phyloP scores from a whole-genome alignment of 2,888 invertebrate genomes.

The Graphium colonna region DNA sequence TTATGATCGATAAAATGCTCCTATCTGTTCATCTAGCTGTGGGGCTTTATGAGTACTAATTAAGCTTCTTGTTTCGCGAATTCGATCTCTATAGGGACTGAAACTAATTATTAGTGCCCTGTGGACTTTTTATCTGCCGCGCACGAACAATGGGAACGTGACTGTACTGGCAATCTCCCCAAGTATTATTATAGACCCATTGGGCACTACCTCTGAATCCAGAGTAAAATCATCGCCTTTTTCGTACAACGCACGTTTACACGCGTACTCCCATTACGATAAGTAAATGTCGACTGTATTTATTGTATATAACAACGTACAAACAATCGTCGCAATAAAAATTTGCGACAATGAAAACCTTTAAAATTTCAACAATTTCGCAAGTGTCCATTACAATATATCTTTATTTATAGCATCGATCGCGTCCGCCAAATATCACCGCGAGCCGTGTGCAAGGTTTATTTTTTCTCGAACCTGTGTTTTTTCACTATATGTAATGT shows the following conservation, averaged over 20 bases:
- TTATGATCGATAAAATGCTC: constrained; percentile 48
- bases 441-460: constrained; percentile 17
- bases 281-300: constrained; percentile 45
- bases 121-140: constrained; percentile 71
- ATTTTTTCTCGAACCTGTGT: too few relatives aligned
- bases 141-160: constrained; percentile 75
- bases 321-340: constrained; percentile 31
- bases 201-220: constrained; percentile 35
- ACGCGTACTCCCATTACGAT: constrained; percentile 38
- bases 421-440: constrained; percentile 39
- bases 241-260: constrained; percentile 26
- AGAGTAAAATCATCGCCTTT: constrained; percentile 33
- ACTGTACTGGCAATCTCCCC: constrained; percentile 62
- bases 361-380: constrained; percentile 47
- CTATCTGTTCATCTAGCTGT: constrained; percentile 26
- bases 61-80: constrained; percentile 67
- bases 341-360: constrained; percentile 42
- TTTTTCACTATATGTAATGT: too few relatives aligned
- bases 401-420: constrained; percentile 41
- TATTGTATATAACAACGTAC: constrained; percentile 31
- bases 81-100: constrained; percentile 51
- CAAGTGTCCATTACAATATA: constrained; percentile 33
- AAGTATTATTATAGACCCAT: constrained; percentile 47
- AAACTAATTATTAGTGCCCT: constrained; percentile 70
- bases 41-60: constrained; percentile 66